phyloP scores from a whole-genome alignment of 1,140 invertebrate species.

The Cydia pomonella region DNA sequence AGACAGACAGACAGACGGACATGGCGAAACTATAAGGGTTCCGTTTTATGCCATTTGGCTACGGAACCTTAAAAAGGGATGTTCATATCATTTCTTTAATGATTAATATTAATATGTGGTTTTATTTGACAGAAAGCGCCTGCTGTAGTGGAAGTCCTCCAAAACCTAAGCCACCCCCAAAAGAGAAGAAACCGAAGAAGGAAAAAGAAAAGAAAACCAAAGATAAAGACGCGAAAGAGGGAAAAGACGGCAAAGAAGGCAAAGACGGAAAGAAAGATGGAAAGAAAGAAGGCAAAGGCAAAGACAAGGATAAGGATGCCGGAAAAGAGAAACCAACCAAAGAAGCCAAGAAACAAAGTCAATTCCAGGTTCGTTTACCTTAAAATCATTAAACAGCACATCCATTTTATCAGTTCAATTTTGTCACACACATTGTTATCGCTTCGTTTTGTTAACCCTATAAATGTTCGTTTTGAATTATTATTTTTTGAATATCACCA shows the following conservation, averaged over 20 bases:
- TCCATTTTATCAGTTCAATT: constrained; percentile 63
- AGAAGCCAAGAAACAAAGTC: constrained; percentile 83
- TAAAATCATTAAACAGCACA: constrained; percentile 61
- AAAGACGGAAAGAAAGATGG: constrained; percentile 81
- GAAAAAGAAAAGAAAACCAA: constrained; percentile 86
- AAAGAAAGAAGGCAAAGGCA: constrained; percentile 82
- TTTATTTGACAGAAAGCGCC: constrained; percentile 84
- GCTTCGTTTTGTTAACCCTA: constrained; percentile 68
- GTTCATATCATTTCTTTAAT: too few relatives aligned
- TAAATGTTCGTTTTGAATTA: constrained; percentile 52
- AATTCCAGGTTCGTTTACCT: constrained; percentile 81
- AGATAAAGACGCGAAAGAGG: constrained; percentile 81
- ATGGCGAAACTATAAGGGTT: too few relatives aligned
- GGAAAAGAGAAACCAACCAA: constrained; percentile 81
- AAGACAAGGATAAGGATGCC: constrained; percentile 80
- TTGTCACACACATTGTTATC: constrained; percentile 48
- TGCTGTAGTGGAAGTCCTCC: constrained; percentile 87
- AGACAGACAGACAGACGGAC: too few relatives aligned
- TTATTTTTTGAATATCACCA: constrained; percentile 46
- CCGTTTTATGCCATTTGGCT: too few relatives aligned
- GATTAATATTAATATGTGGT: background rate
- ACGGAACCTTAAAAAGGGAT: too few relatives aligned
- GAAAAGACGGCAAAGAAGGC: constrained; percentile 80
- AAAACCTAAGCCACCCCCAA: constrained; percentile 84
- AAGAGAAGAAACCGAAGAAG: constrained; percentile 88